Evolutionary conservation across 1,140 invertebrate species (phyloP), one percentile per base, ranked within the genome.

Genomic region (Lutraria rhynchaena): DNA sequence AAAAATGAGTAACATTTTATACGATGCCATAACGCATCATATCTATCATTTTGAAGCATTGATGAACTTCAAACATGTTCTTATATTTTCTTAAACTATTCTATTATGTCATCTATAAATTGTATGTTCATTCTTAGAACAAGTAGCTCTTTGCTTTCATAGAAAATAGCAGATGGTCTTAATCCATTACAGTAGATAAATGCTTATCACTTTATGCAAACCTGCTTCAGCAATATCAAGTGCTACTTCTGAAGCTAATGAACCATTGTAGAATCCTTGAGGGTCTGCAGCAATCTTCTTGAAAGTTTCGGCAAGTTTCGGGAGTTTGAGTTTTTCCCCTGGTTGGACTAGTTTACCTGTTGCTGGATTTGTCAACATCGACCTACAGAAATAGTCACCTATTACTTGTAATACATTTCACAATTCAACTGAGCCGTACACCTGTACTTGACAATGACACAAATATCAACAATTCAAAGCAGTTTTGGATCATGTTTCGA

Each of bases 331-430:
- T 29, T 51, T 70, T 24, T 86, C 82, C 15, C 85, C 86, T 31
- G 53, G 63, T 37, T 80, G 35, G 15, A 82, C 65, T 44, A 76
- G 31, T 41, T 84, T 57, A 2, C 76, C 76, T 31, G 85, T 85
- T 0, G n/a, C n/a, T 17, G 60, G 58, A 80, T 84, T 83, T 24
- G 78, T 84, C n/a, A 83, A 27, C 44, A 86, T n/a, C 22, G 71
- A 44, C 67, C 74, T 71, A 99, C 93, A 2, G 99, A 44, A 22
- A n/a, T 49, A 49, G 11, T 49, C 44, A 49, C 9, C 11, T 49
- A 49, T 49, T 49, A 49, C 44, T 49, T 49, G 11, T 19, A 11
- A 11, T 49, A 49, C 9, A 11, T 49, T 49, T 49, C 44, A 49
- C 19, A 49, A 19, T n/a, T n/a, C n/a, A n/a, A 49, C 11, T 49